These are phyloP conservation scores for Protodeltote pygarga DNA, from an alignment of 2,888 invertebrate genomes.

Conservation along the genomic window DNA sequence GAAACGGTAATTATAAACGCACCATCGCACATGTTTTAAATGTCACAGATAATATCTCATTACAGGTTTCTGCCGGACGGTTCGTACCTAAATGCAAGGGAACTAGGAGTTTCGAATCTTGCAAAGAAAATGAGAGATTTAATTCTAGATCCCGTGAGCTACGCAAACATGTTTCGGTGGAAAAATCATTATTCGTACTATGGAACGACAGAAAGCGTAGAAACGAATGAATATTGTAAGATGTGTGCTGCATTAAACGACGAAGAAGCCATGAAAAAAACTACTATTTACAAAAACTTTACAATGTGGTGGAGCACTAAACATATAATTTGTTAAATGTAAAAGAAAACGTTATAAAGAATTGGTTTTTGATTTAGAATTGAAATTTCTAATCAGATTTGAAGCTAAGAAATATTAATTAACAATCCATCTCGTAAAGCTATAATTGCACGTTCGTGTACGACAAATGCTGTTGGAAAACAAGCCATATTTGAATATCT, in stretches of 20 bases:
- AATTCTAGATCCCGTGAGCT: conserved; percentile 62
- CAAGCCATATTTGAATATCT: too few species aligned
- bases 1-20: not conserved
- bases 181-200: conserved; percentile 72
- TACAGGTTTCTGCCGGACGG: conserved; percentile 76
- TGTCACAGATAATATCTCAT: conserved; percentile 5
- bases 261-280: conserved; percentile 54
- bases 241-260: conserved; percentile 72
- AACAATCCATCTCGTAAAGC: too few species aligned
- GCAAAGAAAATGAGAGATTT: conserved; percentile 67
- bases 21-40: not conserved
- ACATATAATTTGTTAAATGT: too few species aligned
- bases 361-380: too few species aligned
- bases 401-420: too few species aligned
- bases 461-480: too few species aligned
- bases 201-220: conserved; percentile 53
- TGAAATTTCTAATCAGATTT: too few species aligned
- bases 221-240: conserved; percentile 74
- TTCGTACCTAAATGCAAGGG: conserved; percentile 69
- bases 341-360: too few species aligned
- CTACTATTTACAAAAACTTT: conserved; percentile 61
- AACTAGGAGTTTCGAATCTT: conserved; percentile 57
- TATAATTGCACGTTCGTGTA: too few species aligned
- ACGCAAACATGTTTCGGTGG: conserved; percentile 74
- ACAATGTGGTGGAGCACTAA: too few species aligned